Base-by-base conservation (phyloP, 1,140 invertebrate genomes). In the Drosophila takahashii region DNA sequence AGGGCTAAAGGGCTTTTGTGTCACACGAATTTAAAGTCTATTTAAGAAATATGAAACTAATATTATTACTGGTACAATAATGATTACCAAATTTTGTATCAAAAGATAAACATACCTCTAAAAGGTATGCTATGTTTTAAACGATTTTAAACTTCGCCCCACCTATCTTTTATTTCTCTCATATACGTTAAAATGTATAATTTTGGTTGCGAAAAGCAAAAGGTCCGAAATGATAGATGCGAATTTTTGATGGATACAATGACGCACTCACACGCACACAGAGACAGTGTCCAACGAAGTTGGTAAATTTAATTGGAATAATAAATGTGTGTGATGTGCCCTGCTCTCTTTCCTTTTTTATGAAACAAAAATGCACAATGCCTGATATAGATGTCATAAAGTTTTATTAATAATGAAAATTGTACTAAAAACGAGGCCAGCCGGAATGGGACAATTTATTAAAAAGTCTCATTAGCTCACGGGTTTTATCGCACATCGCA, bases 361-460 rank as follows among this genome's bases (percentile, higher is more conserved):
- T 84, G 65, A 85, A 69, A 85, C 77, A 73, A 77, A 77, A 53
- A 53, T 54, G 62, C 61, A 62, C 64, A 70, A 54, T 76, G 72
- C 29, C 84, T 69, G 74, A 86, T 86, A 89, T 81, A 78, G 78
- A 81, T 83, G 77, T 71, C 85, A 89, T 89, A 89, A 89, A 89
- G 59, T 90, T 89, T 89, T 89, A 89, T 89, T 89, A 89, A 89
- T 89, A 89, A 89, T 89, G 84, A 89, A 89, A 89, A 90, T 84
- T 89, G 84, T 84, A 89, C 79, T 89, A 75, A 89, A 89, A 89
- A 80, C 79, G 80, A 50, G 64, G 64, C 50, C 41, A 56, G 26
- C 11, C 64, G 22, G 61, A 67, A 67, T 75, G 84, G 59, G 77
- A 77, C 79, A 89, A 89, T 89, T 89, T 89, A 89, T 89, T 89